Conservation (phyloP, 35 echinoderm and acorn worm genomes). For the Amphiura filiformis region DNA sequence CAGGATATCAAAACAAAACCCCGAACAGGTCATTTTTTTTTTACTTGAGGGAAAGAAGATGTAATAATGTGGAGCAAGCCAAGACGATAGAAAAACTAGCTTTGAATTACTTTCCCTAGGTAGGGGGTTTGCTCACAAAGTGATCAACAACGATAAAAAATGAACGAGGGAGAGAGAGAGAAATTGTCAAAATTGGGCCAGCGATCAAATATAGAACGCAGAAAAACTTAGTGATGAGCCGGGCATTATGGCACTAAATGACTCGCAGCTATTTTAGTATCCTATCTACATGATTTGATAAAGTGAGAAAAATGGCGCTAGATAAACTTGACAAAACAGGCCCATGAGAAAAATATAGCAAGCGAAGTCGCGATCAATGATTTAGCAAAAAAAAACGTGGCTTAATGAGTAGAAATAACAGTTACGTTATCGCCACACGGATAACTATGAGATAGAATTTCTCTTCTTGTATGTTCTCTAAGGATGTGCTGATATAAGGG, state of each 20-base stretch:
- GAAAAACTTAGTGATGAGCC: not conserved
- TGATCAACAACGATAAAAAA: not conserved
- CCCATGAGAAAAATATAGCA: not conserved
- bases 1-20: constrained; percentile 41
- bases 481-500: not conserved
- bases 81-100: no score
- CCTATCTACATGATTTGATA: constrained; percentile 9
- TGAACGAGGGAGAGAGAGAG: not conserved
- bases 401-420: not conserved
- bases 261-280: constrained; percentile 4
- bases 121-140: no score
- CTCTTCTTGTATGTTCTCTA: not conserved
- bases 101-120: no score
- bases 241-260: constrained; percentile 1
- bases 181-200: not conserved
- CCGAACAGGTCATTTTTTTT: constrained; percentile 31
- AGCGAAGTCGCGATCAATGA: not conserved
- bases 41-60: constrained; percentile 17
- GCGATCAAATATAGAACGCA: not conserved
- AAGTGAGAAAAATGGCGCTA: constrained; percentile 14
- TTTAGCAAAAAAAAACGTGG: not conserved
- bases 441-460: not conserved
- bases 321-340: not conserved
- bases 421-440: not conserved
- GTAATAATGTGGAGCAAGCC: not conserved